These are phyloP conservation scores for Dasypogon diadema DNA, from an alignment of 2,888 invertebrate species.

Conservation along the genomic window DNA sequence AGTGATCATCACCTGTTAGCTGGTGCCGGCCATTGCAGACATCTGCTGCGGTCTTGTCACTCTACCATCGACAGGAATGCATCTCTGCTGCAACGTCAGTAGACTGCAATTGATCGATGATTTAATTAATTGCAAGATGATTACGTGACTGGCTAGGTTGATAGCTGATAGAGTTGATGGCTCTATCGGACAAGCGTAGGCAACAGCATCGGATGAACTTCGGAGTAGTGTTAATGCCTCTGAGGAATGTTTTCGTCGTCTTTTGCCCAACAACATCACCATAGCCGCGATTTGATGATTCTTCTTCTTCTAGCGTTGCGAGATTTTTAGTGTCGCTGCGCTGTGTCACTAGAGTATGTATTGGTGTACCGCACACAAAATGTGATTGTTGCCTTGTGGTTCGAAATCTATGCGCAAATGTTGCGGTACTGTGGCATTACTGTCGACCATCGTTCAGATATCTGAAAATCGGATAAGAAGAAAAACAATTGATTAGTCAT, in stretches of 20 bases:
- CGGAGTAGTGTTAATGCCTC: background rate
- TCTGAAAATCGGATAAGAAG: background rate
- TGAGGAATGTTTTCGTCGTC: conserved; percentile 14
- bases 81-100: background rate
- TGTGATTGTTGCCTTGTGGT: background rate
- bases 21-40: background rate
- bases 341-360: background rate
- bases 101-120: background rate
- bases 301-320: no score
- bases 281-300: conserved; percentile 9
- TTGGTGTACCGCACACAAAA: background rate
- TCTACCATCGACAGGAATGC: no score
- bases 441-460: background rate
- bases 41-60: no score
- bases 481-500: background rate
- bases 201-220: background rate
- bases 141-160: no score
- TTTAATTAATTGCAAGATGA: background rate
- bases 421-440: background rate
- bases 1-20: background rate
- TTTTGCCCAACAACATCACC: conserved; percentile 17
- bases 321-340: no score
- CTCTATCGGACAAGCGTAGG: background rate
- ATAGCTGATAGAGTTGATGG: background rate
- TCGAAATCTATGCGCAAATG: background rate